Evolutionary conservation across 2,797 vertebrate species (phyloP).

Genomic region (Rhinophrynus dorsalis): DNA sequence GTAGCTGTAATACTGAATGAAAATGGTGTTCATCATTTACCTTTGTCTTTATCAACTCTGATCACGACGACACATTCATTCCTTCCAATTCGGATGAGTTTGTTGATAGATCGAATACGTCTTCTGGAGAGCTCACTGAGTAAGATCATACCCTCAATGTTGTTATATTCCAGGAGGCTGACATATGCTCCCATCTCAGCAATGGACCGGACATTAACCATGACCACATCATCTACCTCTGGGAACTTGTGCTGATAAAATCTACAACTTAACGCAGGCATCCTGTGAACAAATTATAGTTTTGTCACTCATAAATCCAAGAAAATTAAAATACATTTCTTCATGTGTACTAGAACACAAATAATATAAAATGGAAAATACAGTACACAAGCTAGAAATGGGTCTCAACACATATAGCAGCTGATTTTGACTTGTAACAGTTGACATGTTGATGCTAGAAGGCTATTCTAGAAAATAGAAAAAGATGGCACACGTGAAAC

Average conservation of each 20-base stretch:
- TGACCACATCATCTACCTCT: conserved; percentile 97
- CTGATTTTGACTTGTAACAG: too few relatives aligned
- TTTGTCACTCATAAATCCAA: accelerated
- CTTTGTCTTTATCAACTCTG: conserved; percentile 98
- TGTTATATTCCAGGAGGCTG: conserved; percentile 97
- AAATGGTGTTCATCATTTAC: conserved; percentile 62
- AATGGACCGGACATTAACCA: conserved; percentile 98
- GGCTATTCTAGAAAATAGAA: too few relatives aligned
- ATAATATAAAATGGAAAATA: too few relatives aligned
- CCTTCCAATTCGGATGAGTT: conserved; percentile 96
- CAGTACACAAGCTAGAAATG: too few relatives aligned
- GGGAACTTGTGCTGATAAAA: conserved; percentile 98
- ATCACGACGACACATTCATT: conserved; percentile 98
- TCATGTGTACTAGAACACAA: too few relatives aligned
- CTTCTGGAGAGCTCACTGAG: conserved; percentile 94
- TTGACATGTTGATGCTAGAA: too few relatives aligned
- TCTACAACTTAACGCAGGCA: conserved; percentile 95
- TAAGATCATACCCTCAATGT: conserved; percentile 98
- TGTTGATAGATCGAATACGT: conserved; percentile 98
- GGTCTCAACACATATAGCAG: too few relatives aligned
- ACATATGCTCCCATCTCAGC: conserved; percentile 98
- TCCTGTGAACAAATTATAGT: conserved; percentile 75
- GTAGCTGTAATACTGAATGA: too few relatives aligned
- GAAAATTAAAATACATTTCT: too few relatives aligned
- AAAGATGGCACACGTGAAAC: too few relatives aligned